Base-by-base conservation (phyloP, 1,140 invertebrate genomes). In the Drosophila prosaltans region DNA sequence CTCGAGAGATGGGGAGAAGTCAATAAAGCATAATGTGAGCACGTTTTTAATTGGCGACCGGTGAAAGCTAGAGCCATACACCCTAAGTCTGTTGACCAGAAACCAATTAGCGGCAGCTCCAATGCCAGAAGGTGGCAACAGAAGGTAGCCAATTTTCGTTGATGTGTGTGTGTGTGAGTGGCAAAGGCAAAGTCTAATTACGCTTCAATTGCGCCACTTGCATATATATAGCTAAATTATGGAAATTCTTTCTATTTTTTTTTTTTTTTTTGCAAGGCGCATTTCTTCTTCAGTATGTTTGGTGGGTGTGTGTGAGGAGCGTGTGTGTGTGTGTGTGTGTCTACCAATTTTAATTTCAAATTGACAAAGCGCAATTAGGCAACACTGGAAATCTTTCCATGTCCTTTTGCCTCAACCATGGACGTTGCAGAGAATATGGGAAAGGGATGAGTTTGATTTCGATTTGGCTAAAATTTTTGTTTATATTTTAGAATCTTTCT, bases 221-320 rank as follows among this genome's bases (percentile, higher is more conserved):
- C 90, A 91, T 91, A 91, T 91, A 91, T 82, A 91, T 90, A 83
- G 90, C 57, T 74, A 86, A 91, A 91, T 91, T 91, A 91, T 91
- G 90, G 90, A 91, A 91, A 91, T 91, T 51, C 9, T 51, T 16
- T 16, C 16, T 16, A 16, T 16, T 51, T 51, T 48, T 24, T 51
- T 51, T 51, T 48, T 6, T 48, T 10, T 91, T 82, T 89, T 89
- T 73, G 74, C 80, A 90, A 84, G 75, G 73, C 85, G 85, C 86
- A 90, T 89, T 89, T 84, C 84, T 89, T 89, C 67, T n/a, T 24
- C 6, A 16, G 8, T 6, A 24, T 30, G n/a, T 8, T 5, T 43
- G 28, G 24, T 64, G 41, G n/a, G 28, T 55, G 32, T 65, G 30
- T 55, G 54, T 65, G 41, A 16, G 36, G n/a, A 30, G 16, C 64